Evolutionary conservation across 2,797 vertebrate species (phyloP).

Genomic region (Danio jaintianensis): DNA sequence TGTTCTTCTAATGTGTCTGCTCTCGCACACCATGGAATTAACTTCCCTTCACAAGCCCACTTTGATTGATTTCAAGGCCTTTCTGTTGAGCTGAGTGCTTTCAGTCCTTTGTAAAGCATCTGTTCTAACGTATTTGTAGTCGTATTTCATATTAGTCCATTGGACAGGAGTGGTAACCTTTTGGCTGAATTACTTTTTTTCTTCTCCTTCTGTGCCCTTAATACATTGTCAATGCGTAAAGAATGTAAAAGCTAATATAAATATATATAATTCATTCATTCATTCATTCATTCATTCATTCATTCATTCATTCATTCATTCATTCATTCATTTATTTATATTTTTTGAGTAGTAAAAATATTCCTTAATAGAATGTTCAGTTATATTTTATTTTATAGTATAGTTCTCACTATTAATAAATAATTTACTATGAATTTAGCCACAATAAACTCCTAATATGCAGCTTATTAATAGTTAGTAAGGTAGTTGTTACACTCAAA

Average conservation of each 20-base stretch:
- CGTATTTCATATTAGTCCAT: slow-evolving; percentile 64
- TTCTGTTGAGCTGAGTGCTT: slow-evolving; percentile 59
- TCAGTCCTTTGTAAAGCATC: slow-evolving; percentile 57
- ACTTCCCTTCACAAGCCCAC: slow-evolving; percentile 21
- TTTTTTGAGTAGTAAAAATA: too few species aligned
- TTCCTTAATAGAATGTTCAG: too few species aligned
- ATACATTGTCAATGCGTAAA: slow-evolving; percentile 29
- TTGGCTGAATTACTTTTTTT: slow-evolving; percentile 67
- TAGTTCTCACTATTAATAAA: too few species aligned
- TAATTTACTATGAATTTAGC: too few species aligned
- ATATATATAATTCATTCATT: too few species aligned
- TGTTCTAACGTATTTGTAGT: slow-evolving; percentile 53
- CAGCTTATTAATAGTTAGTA: too few species aligned
- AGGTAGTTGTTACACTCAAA: too few species aligned
- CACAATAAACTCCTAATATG: too few species aligned
- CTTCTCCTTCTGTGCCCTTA: slow-evolving; percentile 62
- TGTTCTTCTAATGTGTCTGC: slow-evolving; percentile 63
- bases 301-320: too few species aligned
- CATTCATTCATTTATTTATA: too few species aligned
- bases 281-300: too few species aligned
- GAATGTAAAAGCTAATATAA: not conserved
- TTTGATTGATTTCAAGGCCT: slow-evolving; percentile 76
- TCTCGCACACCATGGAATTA: slow-evolving; percentile 38
- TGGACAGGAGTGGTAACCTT: slow-evolving; percentile 65
- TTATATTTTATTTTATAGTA: too few species aligned